A percentile compares a stretch with the other conserved stretches of the same genome.
Evolutionary conservation across 1,140 invertebrate species (phyloP).

Genomic region (Aphis gossypii): DNA sequence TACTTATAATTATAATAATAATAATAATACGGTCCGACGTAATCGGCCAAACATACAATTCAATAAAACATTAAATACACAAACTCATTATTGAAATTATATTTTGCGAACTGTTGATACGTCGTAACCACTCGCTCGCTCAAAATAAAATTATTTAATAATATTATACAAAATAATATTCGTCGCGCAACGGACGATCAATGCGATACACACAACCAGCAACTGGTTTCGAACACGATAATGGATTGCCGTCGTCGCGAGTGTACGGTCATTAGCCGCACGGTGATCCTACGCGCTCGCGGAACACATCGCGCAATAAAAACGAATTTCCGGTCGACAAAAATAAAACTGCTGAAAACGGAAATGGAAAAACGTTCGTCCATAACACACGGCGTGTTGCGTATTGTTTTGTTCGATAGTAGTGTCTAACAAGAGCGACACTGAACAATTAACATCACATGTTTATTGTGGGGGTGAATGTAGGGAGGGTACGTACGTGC

Average conservation of each 20-base stretch:
- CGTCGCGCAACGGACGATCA: neutral
- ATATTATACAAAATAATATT: neutral
- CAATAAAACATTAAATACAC: neutral
- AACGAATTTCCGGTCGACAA: neutral
- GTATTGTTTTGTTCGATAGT: neutral
- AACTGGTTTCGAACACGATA: neutral
- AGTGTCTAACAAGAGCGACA: neutral
- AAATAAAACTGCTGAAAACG: neutral
- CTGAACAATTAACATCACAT: neutral
- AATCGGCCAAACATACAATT: neutral
- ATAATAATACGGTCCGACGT: too few species aligned
- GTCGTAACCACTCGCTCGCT: neutral
- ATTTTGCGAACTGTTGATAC: neutral
- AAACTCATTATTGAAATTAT: neutral
- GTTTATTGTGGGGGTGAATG: neutral
- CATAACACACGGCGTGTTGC: neutral
- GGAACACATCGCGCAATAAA: neutral
- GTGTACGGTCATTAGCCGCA: conserved; percentile 19
- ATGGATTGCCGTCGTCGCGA: neutral
- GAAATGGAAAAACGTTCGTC: neutral
- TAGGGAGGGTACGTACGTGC: neutral
- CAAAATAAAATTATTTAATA: neutral
- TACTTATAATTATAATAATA: neutral
- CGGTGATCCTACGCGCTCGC: neutral
- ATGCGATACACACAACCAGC: neutral